Evolutionary conservation across 2,797 vertebrate genomes (phyloP), one percentile per base, ranked within the genome.

Genomic region (Chrosomus eos): DNA sequence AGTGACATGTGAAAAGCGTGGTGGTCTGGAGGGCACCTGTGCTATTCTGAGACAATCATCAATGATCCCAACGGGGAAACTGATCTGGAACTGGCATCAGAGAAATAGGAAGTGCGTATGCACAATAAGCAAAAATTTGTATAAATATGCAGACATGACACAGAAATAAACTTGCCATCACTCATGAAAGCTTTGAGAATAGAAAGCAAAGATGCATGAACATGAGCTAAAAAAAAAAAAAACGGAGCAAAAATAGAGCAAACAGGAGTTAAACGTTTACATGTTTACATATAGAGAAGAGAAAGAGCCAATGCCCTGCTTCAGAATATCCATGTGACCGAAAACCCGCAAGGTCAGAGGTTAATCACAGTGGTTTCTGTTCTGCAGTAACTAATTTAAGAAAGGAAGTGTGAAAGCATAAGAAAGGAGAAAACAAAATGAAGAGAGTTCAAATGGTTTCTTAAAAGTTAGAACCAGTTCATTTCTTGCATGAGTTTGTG

Each of bases 341-440:
- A 74, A 55, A 84, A 84, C 74, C 53, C 14, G 73, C 76, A 40
- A 81, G 84, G 85, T 89, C 88, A 89, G 79, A 90, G 85, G 85
- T 89, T 76, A 88, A 88, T 86, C 43, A 70, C 21, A 80, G 77
- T 62, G 19, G 60, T 85, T 85, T 86, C 75, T 40, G 80, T 78
- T 33, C 26, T 83, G 58, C 74, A 40, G 31, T 28, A 43, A 80
- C 36, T 83, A 83, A 86, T 89, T 82, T 60, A 87, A 31, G 86
- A 72, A 89, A 83, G 62, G 40, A 82, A 84, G 31, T 72, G 62
- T 76, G 73, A 87, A 91, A 19, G 48, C 55, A 60, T 40, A n/a
- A 85, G 10, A 53, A 80, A 45, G 70, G 43, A 73, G 8, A 62
- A 85, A 31, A 73, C 28, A 14, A 60, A 45, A 21, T 77, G 6